Base-by-base conservation (phyloP, 2,888 invertebrate species). In the Callyntrura guangdongensis region DNA sequence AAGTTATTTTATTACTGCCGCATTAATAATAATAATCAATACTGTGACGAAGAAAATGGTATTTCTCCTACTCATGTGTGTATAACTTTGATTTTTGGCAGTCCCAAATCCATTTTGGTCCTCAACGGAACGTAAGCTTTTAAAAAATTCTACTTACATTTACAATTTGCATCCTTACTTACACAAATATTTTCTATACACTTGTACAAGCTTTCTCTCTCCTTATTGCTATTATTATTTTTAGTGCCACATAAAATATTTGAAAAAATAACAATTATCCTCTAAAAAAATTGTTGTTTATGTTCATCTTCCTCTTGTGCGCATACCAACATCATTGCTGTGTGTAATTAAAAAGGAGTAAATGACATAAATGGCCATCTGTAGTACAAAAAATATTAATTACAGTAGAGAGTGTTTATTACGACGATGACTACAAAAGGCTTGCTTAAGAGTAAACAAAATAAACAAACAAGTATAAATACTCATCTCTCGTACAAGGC, bases 61-160 rank as follows among this genome's bases (percentile, higher is more conserved):
- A 3, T 17, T 59, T n/a, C 59, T 59, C 8, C 4, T 17, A 59
- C 14, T 59, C 17, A 17, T 8, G 9, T 59, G 53, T 17, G 59
- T 59, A 59, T 14, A 14, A 53, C 53, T 59, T 59, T 36, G 36
- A 36, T 36, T 95, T 99, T 99, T 95, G 98, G 98, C 97, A 98
- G 98, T 88, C 97, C 97, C 79, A 97, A 97, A 95, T 98, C 98
- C 92, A 96, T 98, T 94, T 96, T 97, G 92, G 98, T 98, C 93
- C 96, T 99, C 93, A 97, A 98, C 95, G 97, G 97, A 96, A 98
- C 97, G 98, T 98, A 94, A 94, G 95, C 94, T 9, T 69, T 2
- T 11, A 64, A 9, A 36, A 22, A n/a, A n/a, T n/a, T 17, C 69
- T 49, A n/a, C n/a, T 53, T n/a, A 53, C 1, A 53, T 53, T 53